A percentile compares a stretch with the other conserved stretches of the same genome.
Evolutionary conservation across 2,888 invertebrate genomes (phyloP).

Genomic region (Syritta pipiens): DNA sequence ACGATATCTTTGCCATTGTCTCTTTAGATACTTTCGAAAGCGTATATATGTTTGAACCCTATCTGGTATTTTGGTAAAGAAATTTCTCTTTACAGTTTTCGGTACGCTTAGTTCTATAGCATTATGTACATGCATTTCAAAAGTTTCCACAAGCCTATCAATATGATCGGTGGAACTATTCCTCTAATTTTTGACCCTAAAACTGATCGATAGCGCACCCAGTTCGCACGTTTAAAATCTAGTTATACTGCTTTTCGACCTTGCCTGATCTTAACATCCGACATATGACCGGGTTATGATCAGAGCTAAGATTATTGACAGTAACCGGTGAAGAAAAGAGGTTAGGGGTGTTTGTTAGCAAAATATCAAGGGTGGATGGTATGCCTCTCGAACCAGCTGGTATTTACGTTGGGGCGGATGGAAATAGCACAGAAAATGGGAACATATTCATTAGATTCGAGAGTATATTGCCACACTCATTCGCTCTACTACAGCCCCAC

Average conservation of each 20-base stretch:
- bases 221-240: conserved; percentile 19
- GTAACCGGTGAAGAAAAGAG: not conserved
- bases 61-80: not conserved
- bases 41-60: not conserved
- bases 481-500: conserved; percentile 13
- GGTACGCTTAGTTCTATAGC: not conserved
- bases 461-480: conserved; percentile 7
- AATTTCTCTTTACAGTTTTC: not conserved
- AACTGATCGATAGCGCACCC: conserved; percentile 3
- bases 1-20: conserved; percentile 5
- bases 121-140: not conserved
- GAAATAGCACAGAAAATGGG: not conserved
- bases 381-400: conserved; percentile 11
- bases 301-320: not conserved
- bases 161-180: not conserved
- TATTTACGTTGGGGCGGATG: conserved; percentile 13
- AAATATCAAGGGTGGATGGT: conserved; percentile 19
- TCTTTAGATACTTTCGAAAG: not conserved
- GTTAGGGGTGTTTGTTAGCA: conserved; percentile 9
- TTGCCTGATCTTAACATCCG: not conserved
- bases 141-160: not conserved
- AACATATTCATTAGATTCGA: not conserved
- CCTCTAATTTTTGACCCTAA: not conserved
- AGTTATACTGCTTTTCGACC: not conserved
- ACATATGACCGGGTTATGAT: conserved; percentile 16